Percentiles rank a stretch among this genome's conserved stretches.
Conservation (phyloP, 2,888 invertebrate species). For the Stratiomys singularior region DNA sequence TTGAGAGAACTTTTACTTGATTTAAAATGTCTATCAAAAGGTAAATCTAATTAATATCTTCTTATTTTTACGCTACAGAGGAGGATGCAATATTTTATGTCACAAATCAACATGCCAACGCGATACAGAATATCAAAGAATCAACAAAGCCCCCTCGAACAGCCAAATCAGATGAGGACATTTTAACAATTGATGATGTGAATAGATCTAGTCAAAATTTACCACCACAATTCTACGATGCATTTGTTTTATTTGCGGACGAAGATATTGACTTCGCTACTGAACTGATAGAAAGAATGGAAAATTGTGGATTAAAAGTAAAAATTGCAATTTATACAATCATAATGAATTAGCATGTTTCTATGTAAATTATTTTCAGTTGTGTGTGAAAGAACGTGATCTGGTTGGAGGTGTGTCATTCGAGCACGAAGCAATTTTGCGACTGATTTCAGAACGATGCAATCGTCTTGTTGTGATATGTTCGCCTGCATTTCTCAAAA, state of each 20-base stretch:
- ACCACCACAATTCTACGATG: constrained; percentile 76
- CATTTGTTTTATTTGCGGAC: constrained; percentile 79
- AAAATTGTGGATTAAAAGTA: constrained; percentile 74
- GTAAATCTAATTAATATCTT: too few relatives aligned
- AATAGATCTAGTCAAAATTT: constrained; percentile 65
- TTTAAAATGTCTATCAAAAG: too few relatives aligned
- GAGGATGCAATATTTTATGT: constrained; percentile 52
- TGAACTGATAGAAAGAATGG: constrained; percentile 72
- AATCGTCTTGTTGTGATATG: constrained; percentile 81
- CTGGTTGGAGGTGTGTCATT: constrained; percentile 76
- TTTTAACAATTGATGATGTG: constrained; percentile 69
- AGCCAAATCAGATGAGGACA: constrained; percentile 51
- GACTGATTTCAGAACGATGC: constrained; percentile 80
- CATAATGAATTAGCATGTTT: too few relatives aligned
- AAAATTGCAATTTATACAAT: too few relatives aligned
- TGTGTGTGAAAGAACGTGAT: constrained; percentile 80
- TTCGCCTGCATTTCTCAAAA: constrained; percentile 79
- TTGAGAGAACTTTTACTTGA: neutral
- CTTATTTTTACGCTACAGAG: constrained; percentile 39
- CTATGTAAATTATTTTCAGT: constrained; percentile 64
- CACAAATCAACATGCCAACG: constrained; percentile 44
- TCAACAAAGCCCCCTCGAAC: constrained; percentile 23
- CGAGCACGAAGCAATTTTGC: constrained; percentile 77
- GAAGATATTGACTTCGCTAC: constrained; percentile 78
- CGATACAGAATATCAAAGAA: constrained; percentile 27